Evolutionary conservation across 2,888 invertebrate species (phyloP), one percentile per base, ranked within the genome.

Genomic region (Rhimphoctona megacephalus): DNA sequence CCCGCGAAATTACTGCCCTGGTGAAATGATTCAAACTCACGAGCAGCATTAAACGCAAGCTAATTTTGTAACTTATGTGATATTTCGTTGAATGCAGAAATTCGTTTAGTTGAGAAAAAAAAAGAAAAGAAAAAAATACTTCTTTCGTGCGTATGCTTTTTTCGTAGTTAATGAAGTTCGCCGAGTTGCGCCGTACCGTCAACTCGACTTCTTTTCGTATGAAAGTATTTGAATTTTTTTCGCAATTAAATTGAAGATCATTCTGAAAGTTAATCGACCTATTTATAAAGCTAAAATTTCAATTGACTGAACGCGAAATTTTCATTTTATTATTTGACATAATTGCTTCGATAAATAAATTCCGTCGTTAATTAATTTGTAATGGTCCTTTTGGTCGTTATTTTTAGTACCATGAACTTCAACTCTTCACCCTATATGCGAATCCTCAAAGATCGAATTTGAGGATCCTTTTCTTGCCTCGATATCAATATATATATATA

Each of bases 1-100:
- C 30, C 5, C 17, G 33, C 19, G 64, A 64, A 14, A 66, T 85
- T 76, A 81, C 30, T n/a, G 30, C 64, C 69, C 69, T 49, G 4
- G 36, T 22, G 19, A 25, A 52, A 78, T 54, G 52, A 72, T 72
- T 52, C 43, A 54, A 72, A 14, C 33, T 36, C 52, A 14, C 52
- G 5, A 36, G 14, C 33, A 54, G 30, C 52, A 25, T 72, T 49
- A 33, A 9, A 54, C 36, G 7, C 22, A 17, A 30, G 49, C 70
- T 70, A 52, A 72, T 54, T 36, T 52, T 36, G 36, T 72, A 52
- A 72, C 30, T 43, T 36, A n/a, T 54, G n/a, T 54, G 30, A 52
- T 33, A 46, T 46, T 76, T 64, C n/a, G 39, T 22, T n/a, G 39
- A 43, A 61, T n/a, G 43, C 30, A 9, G 2, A 57, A 57, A 61